Evolutionary conservation across 1,140 invertebrate genomes (phyloP).

Genomic region (Laupala kohalensis): DNA sequence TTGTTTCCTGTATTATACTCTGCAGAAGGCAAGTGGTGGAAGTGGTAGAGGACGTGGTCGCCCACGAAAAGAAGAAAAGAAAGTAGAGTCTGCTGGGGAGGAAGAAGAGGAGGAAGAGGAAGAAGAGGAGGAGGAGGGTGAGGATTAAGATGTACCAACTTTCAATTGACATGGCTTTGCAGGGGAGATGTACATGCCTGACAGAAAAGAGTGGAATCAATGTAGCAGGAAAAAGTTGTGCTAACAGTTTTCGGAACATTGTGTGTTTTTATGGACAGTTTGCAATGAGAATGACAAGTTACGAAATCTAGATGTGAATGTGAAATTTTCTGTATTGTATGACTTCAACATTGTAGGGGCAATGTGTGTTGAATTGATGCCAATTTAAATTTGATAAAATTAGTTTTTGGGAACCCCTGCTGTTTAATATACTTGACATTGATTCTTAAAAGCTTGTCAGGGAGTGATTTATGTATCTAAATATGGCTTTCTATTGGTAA

Average conservation of each 20-base stretch:
- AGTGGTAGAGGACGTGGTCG: conserved; percentile 31
- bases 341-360: neutral
- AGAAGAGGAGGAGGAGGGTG: conserved; percentile 29
- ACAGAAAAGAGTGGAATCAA: neutral
- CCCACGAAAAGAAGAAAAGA: conserved; percentile 34
- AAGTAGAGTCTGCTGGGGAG: conserved; percentile 33
- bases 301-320: neutral
- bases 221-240: neutral
- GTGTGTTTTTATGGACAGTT: neutral
- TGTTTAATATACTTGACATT: neutral
- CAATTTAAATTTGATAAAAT: too few species aligned
- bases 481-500: neutral
- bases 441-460: neutral
- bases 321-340: neutral
- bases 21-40: conserved; percentile 5
- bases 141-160: conserved; percentile 2
- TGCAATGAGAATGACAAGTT: neutral
- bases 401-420: too few species aligned
- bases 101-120: conserved; percentile 35
- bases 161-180: neutral
- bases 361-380: neutral
- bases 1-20: neutral
- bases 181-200: neutral
- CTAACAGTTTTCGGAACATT: neutral
- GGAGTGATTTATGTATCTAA: neutral